Evolutionary conservation across 2,888 invertebrate genomes (phyloP).

Genomic region (Tetranychus piercei): DNA sequence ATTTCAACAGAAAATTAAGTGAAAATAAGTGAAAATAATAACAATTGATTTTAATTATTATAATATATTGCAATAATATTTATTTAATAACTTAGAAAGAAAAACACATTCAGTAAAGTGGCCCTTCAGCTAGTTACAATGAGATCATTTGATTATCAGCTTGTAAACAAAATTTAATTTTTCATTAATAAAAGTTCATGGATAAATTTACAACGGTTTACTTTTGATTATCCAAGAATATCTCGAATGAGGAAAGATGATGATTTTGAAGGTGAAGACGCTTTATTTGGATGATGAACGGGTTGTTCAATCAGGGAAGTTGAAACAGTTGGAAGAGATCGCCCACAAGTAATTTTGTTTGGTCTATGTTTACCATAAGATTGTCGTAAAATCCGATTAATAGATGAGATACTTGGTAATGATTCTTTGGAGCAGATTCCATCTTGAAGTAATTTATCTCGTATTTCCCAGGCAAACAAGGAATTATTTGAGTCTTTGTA

Average conservation of each 20-base stretch:
- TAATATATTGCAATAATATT: no score
- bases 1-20: no score
- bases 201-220: no score
- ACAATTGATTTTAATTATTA: no score
- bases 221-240: not conserved
- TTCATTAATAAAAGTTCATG: no score
- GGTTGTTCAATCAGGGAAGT: not conserved
- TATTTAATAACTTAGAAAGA: no score
- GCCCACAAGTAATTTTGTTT: not conserved
- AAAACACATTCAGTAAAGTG: no score
- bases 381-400: slow-evolving; percentile 29
- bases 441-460: slow-evolving; percentile 28
- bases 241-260: not conserved
- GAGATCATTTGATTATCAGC: no score
- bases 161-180: no score
- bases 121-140: no score
- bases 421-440: slow-evolving; percentile 28
- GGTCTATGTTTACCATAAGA: not conserved
- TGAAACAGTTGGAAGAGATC: not conserved
- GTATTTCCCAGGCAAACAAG: slow-evolving; percentile 30
- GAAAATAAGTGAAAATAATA: no score
- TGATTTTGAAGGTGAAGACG: not conserved
- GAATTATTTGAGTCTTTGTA: slow-evolving; percentile 29
- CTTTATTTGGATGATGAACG: not conserved
- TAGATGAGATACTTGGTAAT: slow-evolving; percentile 29